phyloP scores from a whole-genome alignment of 2,888 invertebrate species.

The Nephrotoma flavescens region DNA sequence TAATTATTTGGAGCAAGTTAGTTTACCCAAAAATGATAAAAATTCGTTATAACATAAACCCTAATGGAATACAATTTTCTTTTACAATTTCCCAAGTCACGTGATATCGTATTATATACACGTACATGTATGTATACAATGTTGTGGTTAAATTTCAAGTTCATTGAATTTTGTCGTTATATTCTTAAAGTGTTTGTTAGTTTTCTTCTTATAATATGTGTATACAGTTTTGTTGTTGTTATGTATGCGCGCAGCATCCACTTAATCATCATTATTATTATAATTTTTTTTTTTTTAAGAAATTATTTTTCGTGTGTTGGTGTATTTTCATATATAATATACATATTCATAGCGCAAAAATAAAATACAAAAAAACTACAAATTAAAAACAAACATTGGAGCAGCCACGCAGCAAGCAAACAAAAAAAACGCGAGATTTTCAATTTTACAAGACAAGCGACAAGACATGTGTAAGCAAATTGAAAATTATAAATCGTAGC shows the following conservation, averaged over 20 bases:
- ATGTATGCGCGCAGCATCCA: neutral
- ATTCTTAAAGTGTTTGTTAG: neutral
- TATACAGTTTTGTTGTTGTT: neutral
- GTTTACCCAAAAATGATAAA: neutral
- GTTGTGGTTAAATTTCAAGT: neutral
- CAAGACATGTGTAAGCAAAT: neutral
- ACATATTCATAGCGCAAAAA: neutral
- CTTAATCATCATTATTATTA: neutral
- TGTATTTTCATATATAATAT: neutral
- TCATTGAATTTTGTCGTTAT: neutral
- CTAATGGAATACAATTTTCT: neutral
- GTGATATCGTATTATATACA: neutral
- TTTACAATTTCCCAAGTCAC: neutral
- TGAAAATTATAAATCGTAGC: neutral
- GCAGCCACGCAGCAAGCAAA: neutral
- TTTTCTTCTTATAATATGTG: neutral
- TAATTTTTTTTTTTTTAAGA: neutral
- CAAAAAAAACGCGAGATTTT: neutral
- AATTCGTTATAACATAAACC: neutral
- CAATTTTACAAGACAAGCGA: neutral
- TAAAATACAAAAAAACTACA: neutral
- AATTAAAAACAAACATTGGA: neutral
- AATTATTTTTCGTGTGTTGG: neutral
- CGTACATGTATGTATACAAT: neutral
- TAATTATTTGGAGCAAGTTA: neutral